Evolutionary conservation across 2,797 vertebrate genomes (phyloP).

Genomic region (Helarctos malayanus): DNA sequence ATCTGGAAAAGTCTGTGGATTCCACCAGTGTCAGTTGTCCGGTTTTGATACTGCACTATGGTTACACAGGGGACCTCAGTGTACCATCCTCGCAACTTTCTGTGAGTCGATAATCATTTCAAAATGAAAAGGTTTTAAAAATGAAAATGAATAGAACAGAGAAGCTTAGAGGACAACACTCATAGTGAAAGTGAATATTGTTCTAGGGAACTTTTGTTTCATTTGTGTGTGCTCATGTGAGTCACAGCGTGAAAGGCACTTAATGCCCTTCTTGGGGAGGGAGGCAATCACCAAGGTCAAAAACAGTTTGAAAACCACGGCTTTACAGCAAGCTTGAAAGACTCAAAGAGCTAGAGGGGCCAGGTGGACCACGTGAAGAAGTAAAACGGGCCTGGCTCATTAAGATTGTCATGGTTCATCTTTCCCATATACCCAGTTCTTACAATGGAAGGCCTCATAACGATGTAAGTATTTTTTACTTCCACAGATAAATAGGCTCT

Average conservation of each 20-base stretch:
- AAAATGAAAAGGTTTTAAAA: background rate
- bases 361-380: background rate
- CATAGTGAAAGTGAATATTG: background rate
- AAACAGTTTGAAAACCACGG: background rate
- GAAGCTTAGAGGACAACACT: background rate
- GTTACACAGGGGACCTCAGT: background rate
- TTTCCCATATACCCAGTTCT: background rate
- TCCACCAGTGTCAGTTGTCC: background rate
- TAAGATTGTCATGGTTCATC: background rate
- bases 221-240: background rate
- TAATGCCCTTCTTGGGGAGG: background rate
- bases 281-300: background rate
- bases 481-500: background rate
- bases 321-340: background rate
- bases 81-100: background rate
- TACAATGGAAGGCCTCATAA: background rate
- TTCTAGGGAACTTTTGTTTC: slow-evolving; percentile 27
- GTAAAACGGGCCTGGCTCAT: background rate
- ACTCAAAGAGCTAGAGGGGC: background rate
- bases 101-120: slow-evolving; percentile 4
- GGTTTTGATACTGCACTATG: background rate
- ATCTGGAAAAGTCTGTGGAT: background rate
- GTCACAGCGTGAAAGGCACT: background rate
- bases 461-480: background rate
- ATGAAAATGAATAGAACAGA: slow-evolving; percentile 10